Evolutionary conservation across 2,797 vertebrate genomes (phyloP), one percentile per base, ranked within the genome.

Genomic region (Glossophaga mutica): DNA sequence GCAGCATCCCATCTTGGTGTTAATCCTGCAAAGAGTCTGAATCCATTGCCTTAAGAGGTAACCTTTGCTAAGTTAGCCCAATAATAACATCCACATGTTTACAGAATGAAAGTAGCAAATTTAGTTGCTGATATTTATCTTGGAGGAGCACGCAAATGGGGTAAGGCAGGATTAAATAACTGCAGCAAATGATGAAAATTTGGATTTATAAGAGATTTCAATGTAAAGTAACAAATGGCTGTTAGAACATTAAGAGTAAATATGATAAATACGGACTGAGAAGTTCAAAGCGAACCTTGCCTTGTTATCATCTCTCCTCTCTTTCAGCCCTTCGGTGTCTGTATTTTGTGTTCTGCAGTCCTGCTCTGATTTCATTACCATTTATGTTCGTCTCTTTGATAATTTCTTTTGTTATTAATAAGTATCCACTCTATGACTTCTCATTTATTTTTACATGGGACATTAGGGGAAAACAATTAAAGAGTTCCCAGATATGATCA

Each of bases 361-460:
- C 50, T 82, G 32, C 59, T 87, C 74, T 78, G 42, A 87, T 78
- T 92, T 95, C 50, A 81, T 68, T 90, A 83, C 14, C 11, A 81
- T 59, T 93, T 92, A 46, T 21, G 32, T 78, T 57, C 24, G 73
- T 71, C 39, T 82, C 70, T 95, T 62, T 87, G 81, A 85, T 46
- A 22, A 87, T 57, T 90, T 96, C 15, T 92, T 67, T 59, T 76
- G 78, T 77, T 68, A 22, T 88, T 95, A 94, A 55, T 84, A 37
- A 92, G 59, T 3, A 73, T 73, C 39, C 0, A 71, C 16, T 87
- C 42, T 34, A 73, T 62, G 55, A 29, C 21, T 70, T 95, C 55
- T 89, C 55, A 82, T 93, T 93, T 81, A 34, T 90, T 84, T 97
- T 94, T 94, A 62, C 65, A 90, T 6, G 74, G 18, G 16, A 95